Base-by-base conservation (phyloP, 1,140 invertebrate species). In the Dendroctonus ponderosae region DNA sequence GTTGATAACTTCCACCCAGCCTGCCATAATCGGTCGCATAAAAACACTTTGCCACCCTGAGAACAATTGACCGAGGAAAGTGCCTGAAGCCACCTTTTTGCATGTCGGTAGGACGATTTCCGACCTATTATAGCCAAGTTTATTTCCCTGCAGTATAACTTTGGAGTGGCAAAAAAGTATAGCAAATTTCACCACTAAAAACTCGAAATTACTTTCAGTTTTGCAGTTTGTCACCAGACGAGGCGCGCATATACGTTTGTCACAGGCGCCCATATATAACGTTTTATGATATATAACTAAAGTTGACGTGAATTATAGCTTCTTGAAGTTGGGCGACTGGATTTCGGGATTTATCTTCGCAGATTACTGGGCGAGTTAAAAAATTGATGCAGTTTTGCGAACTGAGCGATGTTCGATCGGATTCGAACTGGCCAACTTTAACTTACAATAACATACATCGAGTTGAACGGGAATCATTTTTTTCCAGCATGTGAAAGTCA, bases 261-360 rank as follows among this genome's bases (percentile, higher is more conserved):
- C 49, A 52, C 38, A 41, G 39, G 50, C 50, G 37, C 60, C 49
- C 60, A 62, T 62, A 62, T 52, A 62, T 52, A 15, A 62, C 37
- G 49, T 51, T 62, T 62, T 62, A 62, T 52, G 60, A 62, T 51
- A 51, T 62, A 62, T 62, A 62, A 62, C 60, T 50, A 62, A 62
- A 62, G 60, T 62, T 62, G 60, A 62, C 60, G 48, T 62, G 60
- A 62, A 26, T 52, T 62, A 62, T 62, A 40, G 60, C 60, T 41
- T 41, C 53, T 56, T 56, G 53, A 56, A 56, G 37, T 56, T 56
- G 37, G 37, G 37, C 53, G 53, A 56, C 39, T 41, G 38, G 12
- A 56, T 41, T 56, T 11, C 53, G 53, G 53, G 26, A 56, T 56
- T 56, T 56, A 56, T 56, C 53, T 56, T 56, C 41, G 50, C 37